Base-by-base conservation (phyloP, 2,113 vertebrate species). In the Ptilorrhoa leucosticta region DNA sequence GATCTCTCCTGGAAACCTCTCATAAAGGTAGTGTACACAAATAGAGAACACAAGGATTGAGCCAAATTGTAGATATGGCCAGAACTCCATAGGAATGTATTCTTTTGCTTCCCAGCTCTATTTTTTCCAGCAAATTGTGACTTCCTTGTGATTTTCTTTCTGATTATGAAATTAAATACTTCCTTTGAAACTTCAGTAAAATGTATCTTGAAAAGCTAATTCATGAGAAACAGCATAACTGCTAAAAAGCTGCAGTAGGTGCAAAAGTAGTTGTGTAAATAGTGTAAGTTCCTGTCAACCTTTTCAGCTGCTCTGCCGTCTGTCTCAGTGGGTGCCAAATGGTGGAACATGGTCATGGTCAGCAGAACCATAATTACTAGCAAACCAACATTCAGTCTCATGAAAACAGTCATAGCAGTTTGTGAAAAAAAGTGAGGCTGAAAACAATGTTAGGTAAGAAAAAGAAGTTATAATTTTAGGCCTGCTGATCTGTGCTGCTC, bases 1-100 rank as follows among this genome's bases (percentile, higher is more conserved):
- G 97, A 98, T 96, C 97, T 98, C 45, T 95, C 93, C 73, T 99
- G 99, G 99, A 99, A 98, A 95, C 99, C 99, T 66, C 93, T 99
- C 20, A 81, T 97, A 85, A 98, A 92, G 98, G 99, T 99, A 98
- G 15, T 42, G 68, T 60, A n/a, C 10, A 57, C 16, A 76, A 78
- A 54, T 33, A 51, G 10, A 81, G 50, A 88, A 58, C 10, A 68
- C 12, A 83, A 35, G 9, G 24, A 78, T 40, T 0, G 13, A 92
- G 30, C 15, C 45, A 42, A 65, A 71, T 31, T 57, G 23, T 54
- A 87, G 11, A 57, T 44, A 60, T 9, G 28, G 37, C 13, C n/a
- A 86, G 50, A 88, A 76, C 7, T 58, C 68, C 28, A 50, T 3
- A 70, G 45, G 7, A 90, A 33, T 3, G 0, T 61, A 20, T 86